Evolutionary conservation across 1,140 invertebrate species (phyloP).

Genomic region (Metaphire vulgaris): DNA sequence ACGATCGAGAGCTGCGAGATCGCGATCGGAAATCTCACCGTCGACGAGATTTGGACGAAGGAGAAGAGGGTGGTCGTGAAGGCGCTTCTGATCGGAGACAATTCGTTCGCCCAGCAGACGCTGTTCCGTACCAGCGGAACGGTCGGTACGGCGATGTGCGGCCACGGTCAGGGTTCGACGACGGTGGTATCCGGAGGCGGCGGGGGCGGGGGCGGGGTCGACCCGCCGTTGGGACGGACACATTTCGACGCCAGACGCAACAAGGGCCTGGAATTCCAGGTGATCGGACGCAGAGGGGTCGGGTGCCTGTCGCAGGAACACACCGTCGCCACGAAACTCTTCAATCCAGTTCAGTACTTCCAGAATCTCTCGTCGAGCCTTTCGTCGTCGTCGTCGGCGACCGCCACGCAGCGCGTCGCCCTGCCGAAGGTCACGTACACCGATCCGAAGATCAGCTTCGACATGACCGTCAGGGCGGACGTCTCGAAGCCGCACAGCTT

Average conservation of each 20-base stretch:
- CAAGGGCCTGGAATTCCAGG: constrained; percentile 26
- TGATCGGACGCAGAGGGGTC: constrained; percentile 13
- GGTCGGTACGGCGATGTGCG: background rate
- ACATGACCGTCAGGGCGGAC: background rate
- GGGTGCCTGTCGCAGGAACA: constrained; percentile 7
- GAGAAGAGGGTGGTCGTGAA: constrained; percentile 20
- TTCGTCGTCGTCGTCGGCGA: too few species aligned
- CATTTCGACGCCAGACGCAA: constrained; percentile 22
- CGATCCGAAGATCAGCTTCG: constrained; percentile 23
- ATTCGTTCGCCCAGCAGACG: constrained; percentile 22
- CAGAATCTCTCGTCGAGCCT: too few species aligned
- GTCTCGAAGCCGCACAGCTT: constrained; percentile 14
- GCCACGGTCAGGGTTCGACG: too few species aligned
- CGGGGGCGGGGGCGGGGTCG: too few species aligned
- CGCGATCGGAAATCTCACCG: constrained; percentile 18
- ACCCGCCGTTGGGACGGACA: background rate
- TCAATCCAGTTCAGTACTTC: constrained; percentile 13
- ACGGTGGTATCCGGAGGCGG: too few species aligned
- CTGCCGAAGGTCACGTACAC: constrained; percentile 22
- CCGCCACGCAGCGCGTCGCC: too few species aligned
- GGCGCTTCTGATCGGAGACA: constrained; percentile 16
- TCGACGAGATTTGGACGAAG: constrained; percentile 25
- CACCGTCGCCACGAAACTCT: constrained; percentile 21
- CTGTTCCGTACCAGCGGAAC: background rate
- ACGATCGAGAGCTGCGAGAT: constrained; percentile 20